phyloP scores from a whole-genome alignment of 2,113 vertebrate species.

The Mesembrinibis cayennensis region DNA sequence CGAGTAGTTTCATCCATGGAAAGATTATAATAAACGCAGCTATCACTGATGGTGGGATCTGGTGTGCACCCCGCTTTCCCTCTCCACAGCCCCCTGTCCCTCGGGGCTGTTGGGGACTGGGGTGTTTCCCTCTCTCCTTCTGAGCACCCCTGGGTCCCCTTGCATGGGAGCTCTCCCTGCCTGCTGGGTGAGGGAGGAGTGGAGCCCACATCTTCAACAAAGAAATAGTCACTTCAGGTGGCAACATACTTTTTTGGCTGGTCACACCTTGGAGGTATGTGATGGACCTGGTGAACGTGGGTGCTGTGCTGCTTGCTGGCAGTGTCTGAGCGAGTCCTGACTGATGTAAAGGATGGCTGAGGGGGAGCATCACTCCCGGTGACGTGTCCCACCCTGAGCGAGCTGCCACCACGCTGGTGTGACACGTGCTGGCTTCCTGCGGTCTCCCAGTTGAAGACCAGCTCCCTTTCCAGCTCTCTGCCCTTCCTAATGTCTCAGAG shows the following conservation, averaged over 20 bases:
- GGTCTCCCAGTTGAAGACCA: neutral
- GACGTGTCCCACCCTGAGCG: neutral
- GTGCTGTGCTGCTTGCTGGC: neutral
- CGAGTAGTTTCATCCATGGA: fast-evolving
- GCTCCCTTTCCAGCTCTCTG: neutral
- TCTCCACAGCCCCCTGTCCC: neutral
- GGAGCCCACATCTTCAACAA: neutral
- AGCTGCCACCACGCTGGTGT: neutral
- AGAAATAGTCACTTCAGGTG: neutral
- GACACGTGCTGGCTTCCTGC: neutral
- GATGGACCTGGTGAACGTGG: neutral
- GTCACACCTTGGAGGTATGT: fast-evolving
- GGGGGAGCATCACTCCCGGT: neutral
- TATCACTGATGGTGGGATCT: neutral
- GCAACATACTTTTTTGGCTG: neutral
- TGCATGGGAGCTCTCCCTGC: neutral
- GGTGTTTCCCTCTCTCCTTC: neutral
- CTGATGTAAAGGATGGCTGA: neutral
- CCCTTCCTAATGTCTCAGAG: neutral
- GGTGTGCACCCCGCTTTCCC: fast-evolving
- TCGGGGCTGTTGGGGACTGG: neutral
- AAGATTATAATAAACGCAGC: neutral
- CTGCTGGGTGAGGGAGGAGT: neutral
- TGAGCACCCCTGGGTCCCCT: neutral
- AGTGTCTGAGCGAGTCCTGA: neutral